Base-by-base conservation (phyloP, 2,888 invertebrate genomes). In the Cryptus armator region DNA sequence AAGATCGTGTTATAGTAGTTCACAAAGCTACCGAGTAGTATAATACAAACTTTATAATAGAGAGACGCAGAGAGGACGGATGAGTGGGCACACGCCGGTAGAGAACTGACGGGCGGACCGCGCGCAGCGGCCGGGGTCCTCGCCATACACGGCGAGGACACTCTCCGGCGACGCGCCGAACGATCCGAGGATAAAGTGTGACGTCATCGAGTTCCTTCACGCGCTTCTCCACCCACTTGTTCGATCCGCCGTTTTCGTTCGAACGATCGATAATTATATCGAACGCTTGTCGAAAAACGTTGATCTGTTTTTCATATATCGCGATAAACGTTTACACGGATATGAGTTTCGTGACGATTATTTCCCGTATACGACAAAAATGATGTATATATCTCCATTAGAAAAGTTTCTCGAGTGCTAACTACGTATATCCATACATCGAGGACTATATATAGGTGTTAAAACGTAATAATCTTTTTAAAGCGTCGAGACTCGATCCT, bases 121-220 rank as follows among this genome's bases (percentile, higher is more conserved):
- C 84, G 81, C 87, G 82, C 82, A 71, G 64, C 80, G 51, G 53
- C 32, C 56, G 70, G 43, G 37, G 76, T 24, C 24, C 86, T 83
- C 84, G 83, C 88, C 88, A 88, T 89, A 89, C 80, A 89, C 85
- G 87, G 88, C 87, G 87, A 89, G 89, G 87, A 87, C 86, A 88
- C 71, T 62, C 70, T 68, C 53, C 46, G 37, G 53, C 70, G 62
- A 78, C 62, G 29, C 70, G 70, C 7, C 59, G 71, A 72, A 71
- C 64, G 53, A 66, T 51, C 48, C 79, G 64, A 24, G 14, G 46
- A 53, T 66, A 83, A 79, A 67, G 48, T 48, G 84, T 89, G 86
- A 89, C 86, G 88, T 89, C 89, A 89, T 68, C 72, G 77, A 14
- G 64, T 66, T 64, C 62, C 48, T 64, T 32, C 56, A 19, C 56